Base-by-base conservation (phyloP, 2,113 vertebrate genomes). In the Willisornis vidua region DNA sequence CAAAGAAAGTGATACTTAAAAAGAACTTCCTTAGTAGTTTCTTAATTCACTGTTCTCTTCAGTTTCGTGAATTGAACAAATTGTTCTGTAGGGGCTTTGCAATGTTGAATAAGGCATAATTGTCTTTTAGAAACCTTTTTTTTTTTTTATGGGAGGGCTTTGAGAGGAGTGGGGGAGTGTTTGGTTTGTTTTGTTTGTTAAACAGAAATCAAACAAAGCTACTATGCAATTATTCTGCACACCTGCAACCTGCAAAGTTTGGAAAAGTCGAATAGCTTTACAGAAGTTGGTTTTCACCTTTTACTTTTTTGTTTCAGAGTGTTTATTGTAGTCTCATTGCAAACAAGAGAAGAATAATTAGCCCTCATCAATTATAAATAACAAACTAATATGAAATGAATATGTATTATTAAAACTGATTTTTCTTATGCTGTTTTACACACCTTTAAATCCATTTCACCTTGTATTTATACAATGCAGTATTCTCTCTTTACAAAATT, bases 341-440 rank as follows among this genome's bases (percentile, higher is more conserved):
- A 78, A 23, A n/a, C 51, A 96, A 78, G 9, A 57, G 48, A 55
- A 77, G 9, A 85, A 85, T 82, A 94, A 81, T 75, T 87, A 89
- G 57, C 17, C 43, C 10, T 72, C 5, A 35, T 62, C 73, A 92
- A 94, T 89, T 89, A 79, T 82, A 81, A 91, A 82, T 66, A 92
- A 23, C 22, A 87, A 94, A 61, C 31, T 52, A 68, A 76, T n/a
- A 75, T 31, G 26, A 86, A 68, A 89, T 67, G 6, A 41, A 6
- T 49, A 72, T 75, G 11, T n/a, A 91, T 93, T 87, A 94, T 75
- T 95, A 78, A 94, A 91, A 65, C 24, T 46, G 14, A 28, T 73
- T 92, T 92, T 88, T n/a, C 22, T 46, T 8, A 6, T 3, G 59
- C 7, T 49, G 35, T 78, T 87, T 89, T 67, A 39, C 22, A 61